Conservation (phyloP, 2,797 vertebrate genomes). For the Darevskia nairensis region DNA sequence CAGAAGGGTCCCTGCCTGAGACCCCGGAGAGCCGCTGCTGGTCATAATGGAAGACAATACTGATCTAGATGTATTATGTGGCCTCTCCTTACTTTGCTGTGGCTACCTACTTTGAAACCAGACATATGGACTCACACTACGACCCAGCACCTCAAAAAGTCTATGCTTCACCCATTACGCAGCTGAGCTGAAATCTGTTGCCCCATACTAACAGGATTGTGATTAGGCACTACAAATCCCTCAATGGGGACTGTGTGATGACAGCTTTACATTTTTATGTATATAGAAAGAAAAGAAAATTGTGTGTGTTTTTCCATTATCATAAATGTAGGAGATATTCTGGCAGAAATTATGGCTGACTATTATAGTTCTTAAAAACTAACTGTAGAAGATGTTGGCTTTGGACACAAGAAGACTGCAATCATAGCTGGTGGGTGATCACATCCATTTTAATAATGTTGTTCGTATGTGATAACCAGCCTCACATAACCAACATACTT, state of each 20-base stretch:
- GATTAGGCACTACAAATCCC: too few species aligned
- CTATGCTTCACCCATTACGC: not conserved
- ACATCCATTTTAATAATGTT: conserved; percentile 34
- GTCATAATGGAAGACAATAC: too few species aligned
- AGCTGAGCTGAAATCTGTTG: not conserved
- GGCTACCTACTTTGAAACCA: not conserved
- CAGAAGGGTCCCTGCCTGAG: too few species aligned
- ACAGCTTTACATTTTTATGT: too few species aligned
- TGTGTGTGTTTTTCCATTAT: too few species aligned
- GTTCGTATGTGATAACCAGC: conserved; percentile 14
- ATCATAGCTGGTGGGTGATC: conserved; percentile 47
- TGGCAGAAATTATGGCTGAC: conserved; percentile 54
- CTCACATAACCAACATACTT: too few species aligned
- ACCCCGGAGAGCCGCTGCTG: too few species aligned
- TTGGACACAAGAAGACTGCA: conserved; percentile 43
- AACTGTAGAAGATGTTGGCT: conserved; percentile 40
- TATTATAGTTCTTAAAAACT: conserved; percentile 54
- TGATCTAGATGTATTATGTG: too few species aligned
- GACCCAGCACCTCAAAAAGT: not conserved
- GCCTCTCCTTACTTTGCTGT: not conserved
- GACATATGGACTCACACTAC: not conserved
- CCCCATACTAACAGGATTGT: not conserved
- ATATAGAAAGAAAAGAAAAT: too few species aligned
- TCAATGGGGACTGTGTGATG: too few species aligned
- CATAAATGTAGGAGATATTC: conserved; percentile 26